Conservation (phyloP, 2,113 vertebrate species). For the Alethe castanea region DNA sequence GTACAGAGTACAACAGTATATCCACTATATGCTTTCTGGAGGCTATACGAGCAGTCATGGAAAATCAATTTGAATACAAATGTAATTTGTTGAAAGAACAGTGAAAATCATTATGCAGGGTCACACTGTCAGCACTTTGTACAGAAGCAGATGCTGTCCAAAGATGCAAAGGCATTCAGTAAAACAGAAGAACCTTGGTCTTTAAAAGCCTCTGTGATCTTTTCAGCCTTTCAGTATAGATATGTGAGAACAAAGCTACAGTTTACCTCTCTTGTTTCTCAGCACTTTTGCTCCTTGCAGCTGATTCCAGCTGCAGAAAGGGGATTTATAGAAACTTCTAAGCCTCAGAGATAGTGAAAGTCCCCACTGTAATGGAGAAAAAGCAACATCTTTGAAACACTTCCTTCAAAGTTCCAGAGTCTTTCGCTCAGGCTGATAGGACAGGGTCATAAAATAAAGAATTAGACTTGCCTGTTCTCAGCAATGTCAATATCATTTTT, state of each 20-base stretch:
- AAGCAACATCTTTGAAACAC: background rate
- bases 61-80: slow-evolving; percentile 58
- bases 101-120: slow-evolving; percentile 45
- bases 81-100: slow-evolving; percentile 49
- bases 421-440: background rate
- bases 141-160: background rate
- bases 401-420: background rate
- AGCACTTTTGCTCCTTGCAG: background rate
- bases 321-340: slow-evolving; percentile 19
- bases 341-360: background rate
- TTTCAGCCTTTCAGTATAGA: background rate
- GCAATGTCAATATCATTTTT: background rate
- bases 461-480: background rate
- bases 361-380: background rate
- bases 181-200: slow-evolving; percentile 16
- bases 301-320: slow-evolving; percentile 33
- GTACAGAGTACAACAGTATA: background rate
- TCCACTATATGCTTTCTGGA: background rate
- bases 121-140: slow-evolving; percentile 25
- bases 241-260: slow-evolving; percentile 5
- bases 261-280: slow-evolving; percentile 30
- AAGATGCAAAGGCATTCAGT: background rate
- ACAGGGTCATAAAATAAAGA: background rate
- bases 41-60: background rate
- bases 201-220: slow-evolving; percentile 19